Percentiles rank a stretch among this genome's conserved stretches.
Conservation (phyloP, 2,888 invertebrate genomes). For the Antheraea yamamai region DNA sequence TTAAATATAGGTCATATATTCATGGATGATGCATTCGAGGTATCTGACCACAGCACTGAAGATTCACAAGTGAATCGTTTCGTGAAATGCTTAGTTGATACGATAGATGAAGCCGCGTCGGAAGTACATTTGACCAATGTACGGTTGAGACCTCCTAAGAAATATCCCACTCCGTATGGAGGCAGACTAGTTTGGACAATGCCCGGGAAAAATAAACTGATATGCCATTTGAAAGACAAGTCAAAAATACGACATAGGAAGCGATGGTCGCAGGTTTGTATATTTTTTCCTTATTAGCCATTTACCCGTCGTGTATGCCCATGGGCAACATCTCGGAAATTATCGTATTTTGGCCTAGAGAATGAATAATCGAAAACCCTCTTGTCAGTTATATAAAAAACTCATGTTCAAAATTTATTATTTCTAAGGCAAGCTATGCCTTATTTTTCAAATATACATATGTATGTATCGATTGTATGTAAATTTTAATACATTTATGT, state of each 20-base stretch:
- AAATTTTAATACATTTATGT: too few relatives aligned
- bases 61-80: slow-evolving; percentile 91
- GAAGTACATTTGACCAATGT: slow-evolving; percentile 86
- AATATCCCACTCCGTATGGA: slow-evolving; percentile 92
- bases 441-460: too few relatives aligned
- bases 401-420: too few relatives aligned
- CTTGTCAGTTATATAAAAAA: too few relatives aligned
- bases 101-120: slow-evolving; percentile 89
- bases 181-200: slow-evolving; percentile 92
- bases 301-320: too few relatives aligned
- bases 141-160: slow-evolving; percentile 85
- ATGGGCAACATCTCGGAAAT: too few relatives aligned
- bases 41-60: slow-evolving; percentile 83
- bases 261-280: slow-evolving; percentile 91
- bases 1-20: slow-evolving; percentile 86
- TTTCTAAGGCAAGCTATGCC: too few relatives aligned
- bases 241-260: slow-evolving; percentile 93
- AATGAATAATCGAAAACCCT: too few relatives aligned
- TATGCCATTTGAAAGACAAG: slow-evolving; percentile 95
- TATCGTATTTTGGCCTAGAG: too few relatives aligned
- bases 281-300: neutral
- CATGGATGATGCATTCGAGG: slow-evolving; percentile 92
- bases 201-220: slow-evolving; percentile 92
- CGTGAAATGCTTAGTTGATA: slow-evolving; percentile 87
- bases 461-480: too few relatives aligned